phyloP scores from a whole-genome alignment of 2,797 vertebrate genomes.

The Acanthurus lineatus region DNA sequence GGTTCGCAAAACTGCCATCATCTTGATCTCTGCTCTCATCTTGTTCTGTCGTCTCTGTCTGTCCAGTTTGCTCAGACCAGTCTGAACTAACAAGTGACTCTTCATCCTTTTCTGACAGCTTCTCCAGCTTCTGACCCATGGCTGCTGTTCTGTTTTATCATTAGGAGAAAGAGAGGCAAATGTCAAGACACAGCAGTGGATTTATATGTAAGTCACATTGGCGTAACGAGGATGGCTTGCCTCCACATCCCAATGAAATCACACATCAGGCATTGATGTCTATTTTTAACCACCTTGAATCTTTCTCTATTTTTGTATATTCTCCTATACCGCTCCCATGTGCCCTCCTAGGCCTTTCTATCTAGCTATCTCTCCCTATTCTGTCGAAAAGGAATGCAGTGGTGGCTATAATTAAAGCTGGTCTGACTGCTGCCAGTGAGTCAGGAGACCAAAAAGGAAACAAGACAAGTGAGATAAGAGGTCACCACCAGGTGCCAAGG shows the following conservation, averaged over 20 bases:
- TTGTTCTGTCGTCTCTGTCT: conserved; percentile 39
- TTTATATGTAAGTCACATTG: conserved; percentile 39
- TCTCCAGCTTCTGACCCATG: conserved; percentile 87
- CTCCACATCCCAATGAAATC: conserved; percentile 38
- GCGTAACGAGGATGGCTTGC: conserved; percentile 38
- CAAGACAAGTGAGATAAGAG: conserved; percentile 82
- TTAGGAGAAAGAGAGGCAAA: conserved; percentile 58
- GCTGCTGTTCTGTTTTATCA: conserved; percentile 44
- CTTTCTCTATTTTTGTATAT: conserved; percentile 62
- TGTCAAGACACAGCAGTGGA: conserved; percentile 46
- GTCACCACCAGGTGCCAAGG: conserved; percentile 80
- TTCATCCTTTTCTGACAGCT: conserved; percentile 68
- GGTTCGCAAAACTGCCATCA: conserved; percentile 29
- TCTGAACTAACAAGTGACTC: conserved; percentile 53
- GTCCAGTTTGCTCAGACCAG: conserved; percentile 52
- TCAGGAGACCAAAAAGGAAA: conserved; percentile 84
- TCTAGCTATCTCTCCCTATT: conserved; percentile 75
- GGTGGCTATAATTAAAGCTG: conserved; percentile 85
- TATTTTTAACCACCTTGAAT: conserved; percentile 37
- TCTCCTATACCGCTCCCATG: conserved; percentile 35
- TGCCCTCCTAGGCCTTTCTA: conserved; percentile 39
- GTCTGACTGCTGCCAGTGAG: conserved; percentile 79
- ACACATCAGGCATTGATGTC: conserved; percentile 28
- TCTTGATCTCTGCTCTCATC: conserved; percentile 44
- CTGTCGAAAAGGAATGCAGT: conserved; percentile 79